Evolutionary conservation across 2,797 vertebrate genomes (phyloP).

Genomic region (Nyctalus aviator): DNA sequence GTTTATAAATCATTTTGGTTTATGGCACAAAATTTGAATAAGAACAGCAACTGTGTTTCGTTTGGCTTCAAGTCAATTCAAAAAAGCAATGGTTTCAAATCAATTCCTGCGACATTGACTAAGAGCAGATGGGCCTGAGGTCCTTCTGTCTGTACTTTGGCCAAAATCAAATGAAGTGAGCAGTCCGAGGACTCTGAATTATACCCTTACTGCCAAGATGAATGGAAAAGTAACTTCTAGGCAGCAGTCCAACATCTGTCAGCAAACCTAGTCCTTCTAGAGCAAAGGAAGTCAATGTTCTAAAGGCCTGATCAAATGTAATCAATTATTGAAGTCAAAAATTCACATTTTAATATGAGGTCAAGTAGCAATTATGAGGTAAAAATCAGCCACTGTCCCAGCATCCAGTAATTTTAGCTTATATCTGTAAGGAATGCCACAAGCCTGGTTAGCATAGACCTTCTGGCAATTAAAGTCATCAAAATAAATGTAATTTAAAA

Average conservation of each 20-base stretch:
- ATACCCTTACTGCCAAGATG: constrained; percentile 49
- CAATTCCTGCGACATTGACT: constrained; percentile 45
- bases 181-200: constrained; percentile 19
- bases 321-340: constrained; percentile 49
- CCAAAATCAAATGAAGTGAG: constrained; percentile 53
- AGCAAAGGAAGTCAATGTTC: constrained; percentile 55
- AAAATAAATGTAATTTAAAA: constrained; percentile 59
- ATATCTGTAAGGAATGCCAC: background rate
- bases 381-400: background rate
- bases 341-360: constrained; percentile 55
- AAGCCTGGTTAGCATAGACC: background rate
- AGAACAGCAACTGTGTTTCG: constrained; percentile 47
- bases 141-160: constrained; percentile 25
- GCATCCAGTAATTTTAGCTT: background rate
- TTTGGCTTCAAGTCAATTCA: background rate
- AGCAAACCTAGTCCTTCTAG: constrained; percentile 41
- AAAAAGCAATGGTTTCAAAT: constrained; percentile 56
- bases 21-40: constrained; percentile 59
- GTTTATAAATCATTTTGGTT: constrained; percentile 58
- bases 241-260: background rate
- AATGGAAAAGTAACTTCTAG: constrained; percentile 51
- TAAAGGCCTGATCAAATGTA: constrained; percentile 36
- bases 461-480: constrained; percentile 38
- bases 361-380: background rate
- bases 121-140: constrained; percentile 45